A percentile compares a stretch with the other conserved stretches of the same genome.
Conservation (phyloP, 2,888 invertebrate genomes). For the Mylabris sibirica region DNA sequence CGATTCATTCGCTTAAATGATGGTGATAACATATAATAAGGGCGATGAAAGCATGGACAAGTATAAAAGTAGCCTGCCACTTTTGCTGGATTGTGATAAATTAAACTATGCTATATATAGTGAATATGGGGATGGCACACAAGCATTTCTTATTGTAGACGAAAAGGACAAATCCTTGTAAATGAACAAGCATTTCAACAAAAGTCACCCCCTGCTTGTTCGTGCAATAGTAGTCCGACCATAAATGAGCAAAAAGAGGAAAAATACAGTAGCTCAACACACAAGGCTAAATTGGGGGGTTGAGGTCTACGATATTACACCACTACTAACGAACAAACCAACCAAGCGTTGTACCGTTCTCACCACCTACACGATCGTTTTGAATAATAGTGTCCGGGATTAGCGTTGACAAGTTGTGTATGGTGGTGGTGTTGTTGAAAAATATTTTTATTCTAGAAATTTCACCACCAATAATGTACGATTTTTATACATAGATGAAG, state of each 20-base stretch:
- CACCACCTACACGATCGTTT: slow-evolving; percentile 11
- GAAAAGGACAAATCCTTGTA: slow-evolving; percentile 43
- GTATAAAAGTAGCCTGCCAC: slow-evolving; percentile 25
- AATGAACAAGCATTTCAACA: slow-evolving; percentile 41
- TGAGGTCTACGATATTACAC: slow-evolving; percentile 33
- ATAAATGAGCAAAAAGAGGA: not conserved
- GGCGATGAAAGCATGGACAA: not conserved
- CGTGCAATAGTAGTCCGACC: not conserved
- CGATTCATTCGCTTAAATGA: not conserved
- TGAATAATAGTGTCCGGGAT: slow-evolving; percentile 46
- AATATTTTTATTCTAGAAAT: not conserved
- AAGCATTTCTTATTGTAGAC: slow-evolving; percentile 40
- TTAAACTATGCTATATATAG: slow-evolving; percentile 25
- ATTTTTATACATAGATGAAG: not conserved
- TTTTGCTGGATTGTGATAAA: slow-evolving; percentile 32
- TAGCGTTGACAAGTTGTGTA: slow-evolving; percentile 40
- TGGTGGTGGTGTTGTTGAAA: not conserved
- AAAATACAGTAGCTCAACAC: slow-evolving; percentile 27
- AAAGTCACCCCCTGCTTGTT: slow-evolving; percentile 20
- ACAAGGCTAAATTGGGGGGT: slow-evolving; percentile 31
- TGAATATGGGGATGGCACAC: slow-evolving; percentile 37
- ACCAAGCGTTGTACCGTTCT: not conserved
- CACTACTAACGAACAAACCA: slow-evolving; percentile 26
- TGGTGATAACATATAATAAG: not conserved
- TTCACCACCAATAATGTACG: not conserved